Percentiles rank a stretch among this genome's conserved stretches.
These are phyloP conservation scores for Yasuhikotakia modesta DNA, from an alignment of 2,797 vertebrate species.

Conservation along the genomic window DNA sequence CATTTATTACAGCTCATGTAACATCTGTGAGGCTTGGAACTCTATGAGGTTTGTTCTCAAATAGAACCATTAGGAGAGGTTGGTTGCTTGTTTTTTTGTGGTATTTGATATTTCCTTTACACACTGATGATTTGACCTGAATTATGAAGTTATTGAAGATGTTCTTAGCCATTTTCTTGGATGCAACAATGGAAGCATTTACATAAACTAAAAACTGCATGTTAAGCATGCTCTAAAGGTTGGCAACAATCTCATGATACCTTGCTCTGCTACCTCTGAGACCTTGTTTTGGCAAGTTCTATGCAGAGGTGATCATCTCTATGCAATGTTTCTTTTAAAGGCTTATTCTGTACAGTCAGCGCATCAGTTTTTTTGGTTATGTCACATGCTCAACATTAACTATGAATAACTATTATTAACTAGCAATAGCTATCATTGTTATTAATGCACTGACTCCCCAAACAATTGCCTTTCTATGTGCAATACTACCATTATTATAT, in stretches of 20 bases:
- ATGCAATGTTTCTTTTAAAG: no score
- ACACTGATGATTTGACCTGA: background rate
- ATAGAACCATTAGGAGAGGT: conserved; percentile 8
- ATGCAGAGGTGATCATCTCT: background rate
- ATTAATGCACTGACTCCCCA: no score
- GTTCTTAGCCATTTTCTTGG: background rate
- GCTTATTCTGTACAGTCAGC: no score
- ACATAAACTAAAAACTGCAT: background rate
- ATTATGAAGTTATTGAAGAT: background rate
- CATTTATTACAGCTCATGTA: conserved; percentile 46
- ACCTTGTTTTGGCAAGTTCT: background rate
- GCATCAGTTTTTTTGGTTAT: no score
- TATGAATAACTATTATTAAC: no score
- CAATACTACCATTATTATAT: no score
- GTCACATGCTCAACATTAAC: no score
- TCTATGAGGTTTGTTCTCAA: conserved; percentile 37
- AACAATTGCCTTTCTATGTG: no score
- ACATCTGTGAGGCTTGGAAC: conserved; percentile 13
- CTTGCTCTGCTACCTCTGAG: background rate
- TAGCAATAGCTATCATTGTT: no score
- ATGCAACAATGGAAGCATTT: background rate
- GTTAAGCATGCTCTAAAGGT: background rate
- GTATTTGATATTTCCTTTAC: conserved; percentile 4
- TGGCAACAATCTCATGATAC: background rate
- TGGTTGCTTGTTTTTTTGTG: conserved; percentile 9